phyloP scores from a whole-genome alignment of 2,888 invertebrate species.

The Drosophila rellima region DNA sequence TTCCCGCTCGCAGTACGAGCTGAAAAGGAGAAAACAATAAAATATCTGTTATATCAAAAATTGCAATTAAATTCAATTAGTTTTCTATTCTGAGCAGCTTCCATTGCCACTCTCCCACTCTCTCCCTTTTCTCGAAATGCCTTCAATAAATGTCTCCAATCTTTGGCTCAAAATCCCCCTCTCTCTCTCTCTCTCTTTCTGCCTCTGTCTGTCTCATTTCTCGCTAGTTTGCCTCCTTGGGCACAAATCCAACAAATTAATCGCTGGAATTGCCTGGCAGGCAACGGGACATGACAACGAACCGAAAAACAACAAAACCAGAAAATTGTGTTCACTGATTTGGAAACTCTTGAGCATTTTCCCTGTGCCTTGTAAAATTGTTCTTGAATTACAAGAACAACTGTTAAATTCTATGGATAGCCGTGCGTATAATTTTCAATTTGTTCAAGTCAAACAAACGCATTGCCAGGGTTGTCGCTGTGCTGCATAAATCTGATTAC shows the following conservation, averaged over 20 bases:
- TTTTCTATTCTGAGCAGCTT: conserved; percentile 46
- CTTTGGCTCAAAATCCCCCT: conserved; percentile 12
- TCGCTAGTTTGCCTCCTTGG: conserved; percentile 29
- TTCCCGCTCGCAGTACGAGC: conserved; percentile 94
- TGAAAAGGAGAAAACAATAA: conserved; percentile 81
- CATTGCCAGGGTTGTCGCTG: conserved; percentile 47
- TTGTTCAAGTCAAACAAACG: conserved; percentile 77
- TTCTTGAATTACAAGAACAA: conserved; percentile 58
- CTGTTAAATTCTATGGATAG: conserved; percentile 35
- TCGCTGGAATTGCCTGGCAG: conserved; percentile 58
- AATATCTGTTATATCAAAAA: background rate
- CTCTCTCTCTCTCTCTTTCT: background rate
- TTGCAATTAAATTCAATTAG: conserved; percentile 63
- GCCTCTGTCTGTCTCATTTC: background rate
- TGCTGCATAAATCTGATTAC: conserved; percentile 71
- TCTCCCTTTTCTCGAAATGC: too few relatives aligned
- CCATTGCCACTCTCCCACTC: background rate
- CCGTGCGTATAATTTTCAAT: conserved; percentile 80
- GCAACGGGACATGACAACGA: conserved; percentile 18
- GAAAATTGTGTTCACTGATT: conserved; percentile 82
- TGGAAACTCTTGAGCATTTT: conserved; percentile 63
- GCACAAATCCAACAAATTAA: conserved; percentile 63
- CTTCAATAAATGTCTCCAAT: conserved; percentile 48
- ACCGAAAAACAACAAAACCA: conserved; percentile 66
- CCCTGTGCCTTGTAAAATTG: conserved; percentile 59